Evolutionary conservation across 1,140 invertebrate genomes (phyloP).

Genomic region (Papilio aristodemus): DNA sequence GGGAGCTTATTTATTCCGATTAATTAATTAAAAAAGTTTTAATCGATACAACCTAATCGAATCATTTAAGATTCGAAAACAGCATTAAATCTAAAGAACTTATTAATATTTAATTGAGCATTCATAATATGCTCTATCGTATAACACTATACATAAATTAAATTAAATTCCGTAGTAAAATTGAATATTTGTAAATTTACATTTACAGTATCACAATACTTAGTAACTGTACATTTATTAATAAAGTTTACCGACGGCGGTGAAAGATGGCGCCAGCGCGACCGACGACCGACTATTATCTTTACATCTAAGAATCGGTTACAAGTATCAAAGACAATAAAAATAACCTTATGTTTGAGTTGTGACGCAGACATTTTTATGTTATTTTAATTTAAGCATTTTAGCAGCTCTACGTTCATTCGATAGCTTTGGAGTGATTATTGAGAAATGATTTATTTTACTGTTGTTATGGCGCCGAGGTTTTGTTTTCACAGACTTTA

Average conservation of each 20-base stretch:
- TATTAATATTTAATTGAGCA: slow-evolving; percentile 10
- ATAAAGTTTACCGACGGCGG: slow-evolving; percentile 11
- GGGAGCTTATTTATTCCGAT: slow-evolving; percentile 12
- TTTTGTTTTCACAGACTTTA: slow-evolving; percentile 1
- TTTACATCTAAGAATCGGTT: slow-evolving; percentile 32
- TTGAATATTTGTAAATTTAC: slow-evolving; percentile 30
- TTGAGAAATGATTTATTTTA: slow-evolving; percentile 29
- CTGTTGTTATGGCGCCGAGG: slow-evolving; percentile 24
- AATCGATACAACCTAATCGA: slow-evolving; percentile 8
- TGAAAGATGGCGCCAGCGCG: slow-evolving; percentile 24
- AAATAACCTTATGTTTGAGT: slow-evolving; percentile 30
- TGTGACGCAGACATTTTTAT: slow-evolving; percentile 22
- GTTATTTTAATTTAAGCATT: slow-evolving; percentile 31
- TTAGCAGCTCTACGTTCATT: slow-evolving; percentile 18
- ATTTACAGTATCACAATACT: slow-evolving; percentile 26
- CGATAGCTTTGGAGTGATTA: not conserved
- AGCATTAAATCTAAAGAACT: slow-evolving; percentile 22
- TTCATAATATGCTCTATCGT: slow-evolving; percentile 4
- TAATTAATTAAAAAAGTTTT: slow-evolving; percentile 17
- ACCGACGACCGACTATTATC: slow-evolving; percentile 26
- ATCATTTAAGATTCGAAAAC: slow-evolving; percentile 13
- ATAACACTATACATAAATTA: slow-evolving; percentile 19
- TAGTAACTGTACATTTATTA: slow-evolving; percentile 31
- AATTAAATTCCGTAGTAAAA: slow-evolving; percentile 17
- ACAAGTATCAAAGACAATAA: slow-evolving; percentile 35